These are phyloP conservation scores for Drosophila burlai DNA, from an alignment of 1,140 invertebrate genomes.

Conservation along the genomic window DNA sequence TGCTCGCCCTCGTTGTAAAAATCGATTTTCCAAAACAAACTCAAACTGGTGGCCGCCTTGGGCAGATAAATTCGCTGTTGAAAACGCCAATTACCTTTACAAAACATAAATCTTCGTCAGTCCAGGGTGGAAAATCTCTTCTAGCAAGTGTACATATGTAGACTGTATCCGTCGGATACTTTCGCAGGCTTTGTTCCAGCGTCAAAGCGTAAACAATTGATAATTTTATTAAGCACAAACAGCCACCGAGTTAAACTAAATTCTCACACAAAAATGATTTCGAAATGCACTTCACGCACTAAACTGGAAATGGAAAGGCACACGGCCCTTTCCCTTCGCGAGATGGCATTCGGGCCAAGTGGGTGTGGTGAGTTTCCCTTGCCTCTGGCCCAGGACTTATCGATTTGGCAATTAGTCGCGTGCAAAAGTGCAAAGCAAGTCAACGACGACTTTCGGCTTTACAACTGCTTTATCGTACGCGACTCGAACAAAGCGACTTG, in stretches of 20 bases:
- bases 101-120: conserved; percentile 19
- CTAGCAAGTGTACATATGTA: background rate
- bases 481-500: conserved; percentile 4
- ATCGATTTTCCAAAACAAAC: conserved; percentile 60
- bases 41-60: conserved; percentile 47
- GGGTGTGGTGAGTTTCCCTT: conserved; percentile 70
- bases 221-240: conserved; percentile 30
- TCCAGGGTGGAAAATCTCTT: conserved; percentile 15
- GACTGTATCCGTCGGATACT: conserved; percentile 5
- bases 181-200: conserved; percentile 23
- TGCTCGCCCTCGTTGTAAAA: conserved; percentile 14
- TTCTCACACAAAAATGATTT: conserved; percentile 50
- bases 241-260: conserved; percentile 44
- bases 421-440: conserved; percentile 15
- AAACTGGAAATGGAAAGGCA: conserved; percentile 53
- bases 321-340: conserved; percentile 14
- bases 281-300: conserved; percentile 69
- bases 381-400: conserved; percentile 51
- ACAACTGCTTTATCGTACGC: conserved; percentile 9
- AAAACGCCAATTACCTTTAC: conserved; percentile 41
- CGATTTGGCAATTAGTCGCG: conserved; percentile 59
- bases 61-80: conserved; percentile 10
- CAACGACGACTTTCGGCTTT: background rate
- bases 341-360: conserved; percentile 26
- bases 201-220: conserved; percentile 33